Percentiles rank a stretch among this genome's conserved stretches.
phyloP scores from a whole-genome alignment of 2,888 invertebrate genomes.

The Salticus scenicus region DNA sequence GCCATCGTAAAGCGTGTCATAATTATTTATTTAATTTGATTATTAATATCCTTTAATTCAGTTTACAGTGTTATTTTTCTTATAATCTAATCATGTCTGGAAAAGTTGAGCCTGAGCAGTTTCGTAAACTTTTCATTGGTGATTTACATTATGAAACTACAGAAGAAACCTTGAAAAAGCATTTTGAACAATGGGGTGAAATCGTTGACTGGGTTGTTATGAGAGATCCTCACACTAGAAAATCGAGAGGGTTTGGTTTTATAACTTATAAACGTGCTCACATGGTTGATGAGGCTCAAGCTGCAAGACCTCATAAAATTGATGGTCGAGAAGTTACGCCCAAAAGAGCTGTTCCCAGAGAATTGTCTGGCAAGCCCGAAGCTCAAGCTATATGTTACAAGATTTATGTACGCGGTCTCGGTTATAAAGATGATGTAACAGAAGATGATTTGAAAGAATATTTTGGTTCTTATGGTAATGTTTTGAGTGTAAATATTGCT shows the following conservation, averaged over 20 bases:
- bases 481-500: conserved; percentile 89
- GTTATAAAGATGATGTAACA: conserved; percentile 89
- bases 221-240: conserved; percentile 95
- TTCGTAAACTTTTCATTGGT: conserved; percentile 92
- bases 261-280: conserved; percentile 94
- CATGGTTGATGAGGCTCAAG: conserved; percentile 97
- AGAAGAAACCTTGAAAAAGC: conserved; percentile 87
- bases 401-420: conserved; percentile 95
- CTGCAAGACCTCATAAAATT: conserved; percentile 87
- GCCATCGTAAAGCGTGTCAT: too few relatives aligned
- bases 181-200: conserved; percentile 98
- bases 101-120: conserved; percentile 74
- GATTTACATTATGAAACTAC: conserved; percentile 95
- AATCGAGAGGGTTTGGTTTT: conserved; percentile 98
- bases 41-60: too few relatives aligned
- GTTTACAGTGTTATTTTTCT: too few relatives aligned
- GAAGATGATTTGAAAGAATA: conserved; percentile 91
- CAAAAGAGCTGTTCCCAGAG: conserved; percentile 94
- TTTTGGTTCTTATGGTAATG: conserved; percentile 83
- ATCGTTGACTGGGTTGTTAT: conserved; percentile 97
- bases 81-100: too few relatives aligned
- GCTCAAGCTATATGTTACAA: conserved; percentile 96
- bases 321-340: conserved; percentile 97
- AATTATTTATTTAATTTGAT: too few relatives aligned
- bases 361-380: conserved; percentile 88